Conservation (phyloP, 2,888 invertebrate species). For the Cephus runcator region DNA sequence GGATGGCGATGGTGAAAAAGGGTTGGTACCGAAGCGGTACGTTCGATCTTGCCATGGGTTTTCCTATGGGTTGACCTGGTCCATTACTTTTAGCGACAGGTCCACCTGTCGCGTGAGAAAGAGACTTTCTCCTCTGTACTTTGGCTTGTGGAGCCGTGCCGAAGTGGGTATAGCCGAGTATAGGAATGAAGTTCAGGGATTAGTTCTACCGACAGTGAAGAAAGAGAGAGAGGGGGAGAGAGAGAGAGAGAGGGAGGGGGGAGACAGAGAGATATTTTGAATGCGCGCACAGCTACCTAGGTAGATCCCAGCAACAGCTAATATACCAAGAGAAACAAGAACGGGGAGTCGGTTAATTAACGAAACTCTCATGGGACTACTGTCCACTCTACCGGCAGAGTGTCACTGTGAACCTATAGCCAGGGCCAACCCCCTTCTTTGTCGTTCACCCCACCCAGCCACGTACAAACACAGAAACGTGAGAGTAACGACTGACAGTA, state of each 20-base stretch:
- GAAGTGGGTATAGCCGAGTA: background rate
- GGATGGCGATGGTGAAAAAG: background rate
- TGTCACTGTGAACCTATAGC: background rate
- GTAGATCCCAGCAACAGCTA: background rate
- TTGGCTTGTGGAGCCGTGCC: background rate
- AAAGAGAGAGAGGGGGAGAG: conserved; percentile 25
- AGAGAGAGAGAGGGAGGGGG: conserved; percentile 20
- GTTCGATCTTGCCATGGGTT: background rate
- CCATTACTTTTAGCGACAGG: background rate
- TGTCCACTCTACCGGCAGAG: conserved; percentile 25
- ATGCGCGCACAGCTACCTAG: conserved; percentile 39
- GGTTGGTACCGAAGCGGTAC: background rate
- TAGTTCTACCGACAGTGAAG: conserved; percentile 27
- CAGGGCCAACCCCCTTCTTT: background rate
- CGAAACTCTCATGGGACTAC: conserved; percentile 59
- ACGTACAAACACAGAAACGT: conserved; percentile 1
- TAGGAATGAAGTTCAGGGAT: conserved; percentile 13
- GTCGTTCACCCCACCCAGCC: background rate
- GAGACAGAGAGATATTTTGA: conserved; percentile 37
- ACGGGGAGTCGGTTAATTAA: conserved; percentile 60
- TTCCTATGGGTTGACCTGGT: background rate
- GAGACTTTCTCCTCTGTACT: background rate
- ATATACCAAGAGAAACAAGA: conserved; percentile 17
- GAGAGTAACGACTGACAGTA: background rate
- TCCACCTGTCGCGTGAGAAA: background rate